Conservation (phyloP, 2,113 vertebrate genomes). For the Clarias gariepinus region DNA sequence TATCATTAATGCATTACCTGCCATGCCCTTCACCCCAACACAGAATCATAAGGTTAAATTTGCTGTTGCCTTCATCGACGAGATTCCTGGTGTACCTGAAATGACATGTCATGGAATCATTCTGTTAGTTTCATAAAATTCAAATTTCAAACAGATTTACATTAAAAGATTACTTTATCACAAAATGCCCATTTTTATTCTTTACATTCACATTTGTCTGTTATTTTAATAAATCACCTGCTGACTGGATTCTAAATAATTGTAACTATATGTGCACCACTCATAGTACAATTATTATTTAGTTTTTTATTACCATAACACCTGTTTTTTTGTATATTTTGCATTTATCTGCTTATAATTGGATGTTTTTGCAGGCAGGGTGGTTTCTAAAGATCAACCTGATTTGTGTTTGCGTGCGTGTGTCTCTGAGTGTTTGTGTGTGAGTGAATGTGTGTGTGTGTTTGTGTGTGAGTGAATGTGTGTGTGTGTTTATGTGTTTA, state of each 20-base stretch:
- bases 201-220: background rate
- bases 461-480: background rate
- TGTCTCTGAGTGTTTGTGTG: background rate
- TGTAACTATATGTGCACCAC: background rate
- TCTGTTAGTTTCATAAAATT: conserved; percentile 3
- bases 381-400: background rate
- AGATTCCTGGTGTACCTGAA: conserved; percentile 95
- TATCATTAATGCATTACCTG: conserved; percentile 76
- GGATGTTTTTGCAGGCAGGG: too few species aligned
- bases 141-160: background rate
- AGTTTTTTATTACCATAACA: background rate
- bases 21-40: conserved; percentile 99
- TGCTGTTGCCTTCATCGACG: conserved; percentile 91
- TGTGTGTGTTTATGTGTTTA: background rate
- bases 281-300: background rate
- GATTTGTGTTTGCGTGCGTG: background rate
- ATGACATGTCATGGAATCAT: background rate
- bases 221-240: background rate
- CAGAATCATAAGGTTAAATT: conserved; percentile 97
- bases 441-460: background rate
- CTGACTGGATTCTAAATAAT: background rate
- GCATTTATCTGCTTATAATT: background rate
- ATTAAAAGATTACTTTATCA: background rate
- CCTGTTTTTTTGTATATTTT: background rate
- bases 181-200: background rate